These are phyloP conservation scores for Podarcis muralis DNA, from an alignment of 2,113 vertebrate genomes.

Conservation along the genomic window DNA sequence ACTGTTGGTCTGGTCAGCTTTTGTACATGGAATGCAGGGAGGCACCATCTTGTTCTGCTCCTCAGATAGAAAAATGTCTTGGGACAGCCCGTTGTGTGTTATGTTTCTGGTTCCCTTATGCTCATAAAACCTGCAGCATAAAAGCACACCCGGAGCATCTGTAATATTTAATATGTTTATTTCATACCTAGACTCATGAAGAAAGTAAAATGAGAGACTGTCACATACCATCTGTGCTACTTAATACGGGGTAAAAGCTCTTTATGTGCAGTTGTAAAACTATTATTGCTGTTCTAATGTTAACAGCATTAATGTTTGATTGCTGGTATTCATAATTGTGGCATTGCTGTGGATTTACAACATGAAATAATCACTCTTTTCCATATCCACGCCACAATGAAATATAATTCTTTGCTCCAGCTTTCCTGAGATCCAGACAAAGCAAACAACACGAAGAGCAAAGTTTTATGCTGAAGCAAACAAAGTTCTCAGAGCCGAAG, in stretches of 20 bases:
- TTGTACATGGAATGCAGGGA: too few species aligned
- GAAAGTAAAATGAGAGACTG: not conserved
- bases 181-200: constrained; percentile 1
- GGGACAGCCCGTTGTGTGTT: too few species aligned
- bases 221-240: constrained; percentile 10
- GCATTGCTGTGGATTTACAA: constrained; percentile 47
- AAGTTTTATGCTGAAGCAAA: constrained; percentile 43
- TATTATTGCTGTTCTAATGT: constrained; percentile 49
- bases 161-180: not conserved
- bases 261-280: constrained; percentile 48
- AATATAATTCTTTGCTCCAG: constrained; percentile 28
- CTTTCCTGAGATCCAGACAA: too few species aligned
- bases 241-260: constrained; percentile 56
- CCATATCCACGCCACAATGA: constrained; percentile 53
- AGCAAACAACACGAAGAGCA: not conserved
- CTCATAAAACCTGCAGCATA: not conserved
- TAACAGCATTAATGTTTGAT: constrained; percentile 49
- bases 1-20: too few species aligned
- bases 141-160: not conserved
- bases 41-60: too few species aligned
- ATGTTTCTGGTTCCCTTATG: not conserved
- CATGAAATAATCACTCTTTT: constrained; percentile 56
- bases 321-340: constrained; percentile 29
- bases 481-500: constrained; percentile 15
- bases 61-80: too few species aligned